Conservation (phyloP, 2,797 vertebrate genomes). For the Hyperoplus immaculatus region DNA sequence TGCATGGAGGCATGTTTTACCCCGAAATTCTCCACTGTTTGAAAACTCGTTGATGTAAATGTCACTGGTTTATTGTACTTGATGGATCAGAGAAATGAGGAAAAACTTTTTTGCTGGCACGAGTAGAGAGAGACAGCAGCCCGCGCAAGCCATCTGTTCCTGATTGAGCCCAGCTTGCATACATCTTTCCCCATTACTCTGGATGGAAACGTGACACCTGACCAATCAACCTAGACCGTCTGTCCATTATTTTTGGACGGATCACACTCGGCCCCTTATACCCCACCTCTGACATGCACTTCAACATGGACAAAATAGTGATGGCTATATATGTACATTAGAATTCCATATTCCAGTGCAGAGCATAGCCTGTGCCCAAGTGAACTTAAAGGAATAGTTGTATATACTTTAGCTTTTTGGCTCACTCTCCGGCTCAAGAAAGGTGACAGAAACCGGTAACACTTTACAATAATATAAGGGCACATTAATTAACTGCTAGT, state of each 20-base stretch:
- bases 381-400: not conserved
- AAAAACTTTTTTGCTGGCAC: slow-evolving; percentile 65
- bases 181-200: slow-evolving; percentile 63
- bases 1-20: not conserved
- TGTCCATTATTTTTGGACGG: slow-evolving; percentile 46
- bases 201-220: slow-evolving; percentile 69
- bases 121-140: slow-evolving; percentile 60
- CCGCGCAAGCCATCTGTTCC: slow-evolving; percentile 76
- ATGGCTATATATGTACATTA: slow-evolving; percentile 1
- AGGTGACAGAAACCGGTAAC: too few species aligned
- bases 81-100: slow-evolving; percentile 48
- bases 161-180: slow-evolving; percentile 72
- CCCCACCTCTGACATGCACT: slow-evolving; percentile 48
- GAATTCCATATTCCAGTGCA: not conserved
- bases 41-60: slow-evolving; percentile 46
- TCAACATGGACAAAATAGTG: slow-evolving; percentile 36
- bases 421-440: too few species aligned
- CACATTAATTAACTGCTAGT: too few species aligned
- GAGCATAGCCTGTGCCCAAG: not conserved
- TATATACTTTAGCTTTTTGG: too few species aligned
- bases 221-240: slow-evolving; percentile 63
- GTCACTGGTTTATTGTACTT: slow-evolving; percentile 47
- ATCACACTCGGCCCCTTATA: slow-evolving; percentile 51
- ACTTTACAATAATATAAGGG: too few species aligned
- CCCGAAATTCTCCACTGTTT: slow-evolving; percentile 19